A percentile compares a stretch with the other conserved stretches of the same genome.
These are phyloP conservation scores for Cenopis cana DNA, from an alignment of 2,888 invertebrate species.

Conservation along the genomic window DNA sequence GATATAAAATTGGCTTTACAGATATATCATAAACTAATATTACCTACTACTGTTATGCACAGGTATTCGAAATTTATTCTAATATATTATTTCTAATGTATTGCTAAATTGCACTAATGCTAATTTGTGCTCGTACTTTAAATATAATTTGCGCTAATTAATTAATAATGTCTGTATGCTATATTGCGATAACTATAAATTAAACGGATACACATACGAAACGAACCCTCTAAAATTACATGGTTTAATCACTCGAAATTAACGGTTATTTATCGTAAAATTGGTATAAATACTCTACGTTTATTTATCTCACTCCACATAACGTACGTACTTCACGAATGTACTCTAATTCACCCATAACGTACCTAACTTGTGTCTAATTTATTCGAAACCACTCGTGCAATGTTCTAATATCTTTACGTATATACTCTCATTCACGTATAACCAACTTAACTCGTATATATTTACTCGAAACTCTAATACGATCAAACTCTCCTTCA, in stretches of 20 bases:
- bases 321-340: too few species aligned
- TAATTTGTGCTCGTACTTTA: not conserved
- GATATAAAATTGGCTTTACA: slow-evolving; percentile 19
- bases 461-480: slow-evolving; percentile 1
- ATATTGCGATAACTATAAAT: not conserved
- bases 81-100: slow-evolving; percentile 15
- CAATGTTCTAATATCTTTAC: too few species aligned
- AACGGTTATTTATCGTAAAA: too few species aligned
- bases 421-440: not conserved
- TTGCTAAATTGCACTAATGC: slow-evolving; percentile 37
- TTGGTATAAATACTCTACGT: not conserved
- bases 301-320: too few species aligned
- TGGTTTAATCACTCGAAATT: too few species aligned
- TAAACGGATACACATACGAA: not conserved
- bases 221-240: too few species aligned
- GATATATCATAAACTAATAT: not conserved
- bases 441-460: not conserved
- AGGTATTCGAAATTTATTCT: slow-evolving; percentile 22
- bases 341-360: too few species aligned
- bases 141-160: slow-evolving; percentile 1
- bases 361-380: too few species aligned
- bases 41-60: not conserved
- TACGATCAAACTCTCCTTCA: not conserved
- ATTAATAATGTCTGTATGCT: not conserved
- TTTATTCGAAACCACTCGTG: too few species aligned